Percentiles rank a stretch among this genome's conserved stretches.
Evolutionary conservation across 30 jellyfish, hydroid and myxozoan species (phyloP).

Genomic region (Cassiopea xamachana): DNA sequence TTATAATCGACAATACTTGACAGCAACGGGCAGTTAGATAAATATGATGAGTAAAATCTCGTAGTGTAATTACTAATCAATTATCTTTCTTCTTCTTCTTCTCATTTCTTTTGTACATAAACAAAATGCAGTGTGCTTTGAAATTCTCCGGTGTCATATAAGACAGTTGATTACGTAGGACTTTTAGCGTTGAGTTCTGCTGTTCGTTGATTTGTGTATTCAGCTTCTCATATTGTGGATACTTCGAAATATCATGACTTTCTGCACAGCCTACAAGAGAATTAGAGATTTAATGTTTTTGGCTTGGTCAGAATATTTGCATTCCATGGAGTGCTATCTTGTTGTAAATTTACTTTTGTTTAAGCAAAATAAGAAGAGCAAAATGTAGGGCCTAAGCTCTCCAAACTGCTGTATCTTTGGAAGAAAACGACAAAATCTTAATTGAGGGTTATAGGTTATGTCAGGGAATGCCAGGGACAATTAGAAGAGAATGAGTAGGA

Average conservation of each 20-base stretch:
- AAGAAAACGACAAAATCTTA: background rate
- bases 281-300: background rate
- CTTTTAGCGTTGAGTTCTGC: constrained; percentile 3
- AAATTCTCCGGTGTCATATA: constrained; percentile 12
- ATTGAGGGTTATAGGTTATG: background rate
- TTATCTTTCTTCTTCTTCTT: too few species aligned
- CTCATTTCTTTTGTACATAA: too few species aligned
- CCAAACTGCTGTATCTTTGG: background rate
- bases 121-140: background rate
- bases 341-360: too few species aligned
- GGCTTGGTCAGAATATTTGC: background rate
- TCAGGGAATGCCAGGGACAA: too few species aligned
- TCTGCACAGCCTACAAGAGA: background rate
- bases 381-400: background rate
- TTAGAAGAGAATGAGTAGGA: too few species aligned
- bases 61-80: too few species aligned
- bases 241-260: background rate
- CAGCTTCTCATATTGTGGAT: background rate
- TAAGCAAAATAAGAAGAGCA: too few species aligned
- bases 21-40: too few species aligned
- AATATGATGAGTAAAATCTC: too few species aligned
- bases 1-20: too few species aligned
- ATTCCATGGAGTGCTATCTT: background rate
- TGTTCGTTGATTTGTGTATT: constrained; percentile 39
- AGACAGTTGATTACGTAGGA: background rate